Percentiles rank a stretch among this genome's conserved stretches.
phyloP scores from a whole-genome alignment of 2,113 vertebrate species.

The Cyprinus carpio region DNA sequence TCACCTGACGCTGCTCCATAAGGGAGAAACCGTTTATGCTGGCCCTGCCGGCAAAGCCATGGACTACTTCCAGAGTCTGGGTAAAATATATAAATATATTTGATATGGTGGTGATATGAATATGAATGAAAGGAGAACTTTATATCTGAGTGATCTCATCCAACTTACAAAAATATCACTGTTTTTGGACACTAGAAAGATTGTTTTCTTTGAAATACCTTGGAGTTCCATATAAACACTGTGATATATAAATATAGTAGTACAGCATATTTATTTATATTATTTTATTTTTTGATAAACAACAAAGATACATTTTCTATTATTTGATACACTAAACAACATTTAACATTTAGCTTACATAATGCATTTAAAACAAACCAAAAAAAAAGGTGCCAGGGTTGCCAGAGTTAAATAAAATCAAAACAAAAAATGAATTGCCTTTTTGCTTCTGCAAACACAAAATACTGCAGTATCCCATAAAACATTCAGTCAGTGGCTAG shows the following conservation, averaged over 20 bases:
- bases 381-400: background rate
- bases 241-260: background rate
- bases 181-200: background rate
- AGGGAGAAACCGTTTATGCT: slow-evolving; percentile 76
- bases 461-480: background rate
- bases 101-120: background rate
- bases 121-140: background rate
- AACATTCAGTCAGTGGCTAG: background rate
- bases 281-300: background rate
- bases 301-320: background rate
- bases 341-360: background rate
- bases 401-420: background rate
- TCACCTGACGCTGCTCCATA: slow-evolving; percentile 78
- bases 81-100: slow-evolving; percentile 6
- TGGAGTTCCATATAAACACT: background rate
- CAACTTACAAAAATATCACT: background rate
- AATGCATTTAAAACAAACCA: background rate
- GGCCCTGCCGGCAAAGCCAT: slow-evolving; percentile 65
- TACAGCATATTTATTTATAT: background rate
- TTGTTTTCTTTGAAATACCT: background rate
- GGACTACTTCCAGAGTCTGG: slow-evolving; percentile 61
- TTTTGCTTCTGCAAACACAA: background rate
- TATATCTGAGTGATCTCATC: background rate
- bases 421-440: background rate
- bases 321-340: background rate